phyloP scores from a whole-genome alignment of 2,113 vertebrate genomes.

The Hypocryptadius cinnamomeus region DNA sequence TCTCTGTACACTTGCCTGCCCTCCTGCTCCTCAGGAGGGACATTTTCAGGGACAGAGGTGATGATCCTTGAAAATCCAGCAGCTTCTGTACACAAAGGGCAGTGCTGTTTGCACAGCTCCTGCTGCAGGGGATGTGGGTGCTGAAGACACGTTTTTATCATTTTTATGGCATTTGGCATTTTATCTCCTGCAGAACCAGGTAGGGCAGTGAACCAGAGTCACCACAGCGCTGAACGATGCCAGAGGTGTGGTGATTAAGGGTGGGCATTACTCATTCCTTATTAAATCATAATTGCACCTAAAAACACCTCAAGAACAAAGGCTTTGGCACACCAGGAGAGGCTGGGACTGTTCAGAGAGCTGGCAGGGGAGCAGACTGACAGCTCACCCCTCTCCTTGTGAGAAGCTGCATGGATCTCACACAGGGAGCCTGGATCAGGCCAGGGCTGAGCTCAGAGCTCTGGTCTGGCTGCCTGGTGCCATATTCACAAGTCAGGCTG shows the following conservation, averaged over 20 bases:
- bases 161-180: not conserved
- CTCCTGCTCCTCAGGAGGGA: not conserved
- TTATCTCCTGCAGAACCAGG: not conserved
- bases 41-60: not conserved
- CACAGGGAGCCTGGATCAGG: not conserved
- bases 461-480: not conserved
- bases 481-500: not conserved
- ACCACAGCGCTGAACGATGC: not conserved
- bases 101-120: fast-evolving
- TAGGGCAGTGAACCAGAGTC: not conserved
- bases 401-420: not conserved
- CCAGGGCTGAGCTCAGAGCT: not conserved
- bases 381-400: not conserved
- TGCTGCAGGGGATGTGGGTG: not conserved
- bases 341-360: not conserved
- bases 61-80: not conserved
- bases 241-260: not conserved
- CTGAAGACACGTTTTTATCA: not conserved
- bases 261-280: not conserved
- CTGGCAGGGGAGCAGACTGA: not conserved
- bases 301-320: not conserved
- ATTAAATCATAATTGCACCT: not conserved
- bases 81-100: not conserved
- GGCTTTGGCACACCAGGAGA: not conserved
- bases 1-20: not conserved